Percentiles rank a stretch among this genome's conserved stretches.
phyloP scores from a whole-genome alignment of 2,113 vertebrate genomes.

The Otus sunia region DNA sequence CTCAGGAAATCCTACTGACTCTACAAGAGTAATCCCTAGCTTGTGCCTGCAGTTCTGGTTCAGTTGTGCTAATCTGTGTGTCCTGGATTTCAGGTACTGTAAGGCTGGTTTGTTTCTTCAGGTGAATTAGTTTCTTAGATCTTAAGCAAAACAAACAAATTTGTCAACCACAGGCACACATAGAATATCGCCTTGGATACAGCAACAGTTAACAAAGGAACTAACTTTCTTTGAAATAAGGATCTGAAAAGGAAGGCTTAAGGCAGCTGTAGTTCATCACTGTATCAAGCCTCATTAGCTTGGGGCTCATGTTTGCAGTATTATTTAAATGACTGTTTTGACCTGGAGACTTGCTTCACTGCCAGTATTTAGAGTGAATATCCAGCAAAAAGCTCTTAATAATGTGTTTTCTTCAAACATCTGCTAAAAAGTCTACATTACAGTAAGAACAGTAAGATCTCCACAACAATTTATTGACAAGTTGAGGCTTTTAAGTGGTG shows the following conservation, averaged over 20 bases:
- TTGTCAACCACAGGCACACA: background rate
- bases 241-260: background rate
- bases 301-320: background rate
- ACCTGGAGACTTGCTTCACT: background rate
- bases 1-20: background rate
- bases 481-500: background rate
- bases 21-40: background rate
- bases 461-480: background rate
- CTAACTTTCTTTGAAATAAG: background rate
- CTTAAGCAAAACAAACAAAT: background rate
- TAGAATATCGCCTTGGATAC: background rate
- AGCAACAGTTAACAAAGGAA: background rate
- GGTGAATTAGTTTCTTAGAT: background rate
- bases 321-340: slow-evolving; percentile 15
- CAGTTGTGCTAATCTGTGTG: background rate
- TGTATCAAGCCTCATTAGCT: background rate
- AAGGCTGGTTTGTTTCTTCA: slow-evolving; percentile 1
- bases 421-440: background rate
- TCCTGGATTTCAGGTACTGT: background rate
- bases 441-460: background rate
- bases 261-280: slow-evolving; percentile 9
- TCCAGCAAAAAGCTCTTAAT: background rate
- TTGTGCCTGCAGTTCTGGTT: background rate
- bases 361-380: background rate
- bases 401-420: background rate